Conservation (phyloP, 2,888 invertebrate genomes). For the Tromatobia lineatoria region DNA sequence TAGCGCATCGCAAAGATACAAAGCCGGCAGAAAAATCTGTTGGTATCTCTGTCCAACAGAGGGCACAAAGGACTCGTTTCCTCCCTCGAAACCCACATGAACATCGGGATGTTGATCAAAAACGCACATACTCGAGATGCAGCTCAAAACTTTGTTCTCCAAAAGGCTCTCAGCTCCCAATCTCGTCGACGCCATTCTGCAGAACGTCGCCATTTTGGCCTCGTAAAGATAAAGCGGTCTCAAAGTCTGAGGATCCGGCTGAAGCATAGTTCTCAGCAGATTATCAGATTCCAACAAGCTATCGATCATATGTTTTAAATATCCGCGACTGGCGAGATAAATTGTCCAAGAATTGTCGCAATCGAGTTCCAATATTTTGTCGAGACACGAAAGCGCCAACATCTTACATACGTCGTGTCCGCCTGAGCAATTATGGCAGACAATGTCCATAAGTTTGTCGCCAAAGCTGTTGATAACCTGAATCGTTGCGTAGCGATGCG, state of each 20-base stretch:
- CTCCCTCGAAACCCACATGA: constrained; percentile 80
- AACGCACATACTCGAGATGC: constrained; percentile 90
- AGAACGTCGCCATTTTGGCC: constrained; percentile 93
- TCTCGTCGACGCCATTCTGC: constrained; percentile 89
- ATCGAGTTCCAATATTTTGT: constrained; percentile 92
- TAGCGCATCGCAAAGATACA: constrained; percentile 93
- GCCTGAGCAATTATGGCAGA: constrained; percentile 95
- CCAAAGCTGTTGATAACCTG: constrained; percentile 91
- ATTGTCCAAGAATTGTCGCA: constrained; percentile 89
- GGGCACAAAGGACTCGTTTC: constrained; percentile 87
- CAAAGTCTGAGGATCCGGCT: constrained; percentile 89
- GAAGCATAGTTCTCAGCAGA: constrained; percentile 89
- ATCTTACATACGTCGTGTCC: constrained; percentile 96
- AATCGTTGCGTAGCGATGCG: constrained; percentile 86
- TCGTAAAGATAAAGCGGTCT: constrained; percentile 94
- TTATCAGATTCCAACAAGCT: constrained; percentile 92
- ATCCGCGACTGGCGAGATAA: constrained; percentile 89
- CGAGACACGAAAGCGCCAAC: constrained; percentile 93
- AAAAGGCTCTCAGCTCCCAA: constrained; percentile 89
- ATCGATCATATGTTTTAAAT: constrained; percentile 93
- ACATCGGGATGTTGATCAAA: constrained; percentile 92
- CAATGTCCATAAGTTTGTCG: constrained; percentile 92
- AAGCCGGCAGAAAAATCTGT: constrained; percentile 93
- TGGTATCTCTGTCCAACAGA: constrained; percentile 91
- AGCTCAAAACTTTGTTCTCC: constrained; percentile 88